Evolutionary conservation across 2,113 vertebrate species (phyloP).

Genomic region (Phylloscopus trochiloides): DNA sequence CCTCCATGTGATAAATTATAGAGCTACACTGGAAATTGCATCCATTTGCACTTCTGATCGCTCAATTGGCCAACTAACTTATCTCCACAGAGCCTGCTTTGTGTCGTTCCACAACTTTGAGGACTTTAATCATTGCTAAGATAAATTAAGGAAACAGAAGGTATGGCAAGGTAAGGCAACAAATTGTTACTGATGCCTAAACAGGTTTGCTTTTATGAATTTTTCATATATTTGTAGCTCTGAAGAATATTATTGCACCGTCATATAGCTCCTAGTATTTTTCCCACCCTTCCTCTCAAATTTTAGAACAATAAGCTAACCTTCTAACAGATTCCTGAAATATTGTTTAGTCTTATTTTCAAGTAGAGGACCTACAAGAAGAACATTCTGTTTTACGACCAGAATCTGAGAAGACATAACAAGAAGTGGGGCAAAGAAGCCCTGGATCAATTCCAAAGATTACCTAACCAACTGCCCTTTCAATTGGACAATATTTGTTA

Average conservation of each 20-base stretch:
- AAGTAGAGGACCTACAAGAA: background rate
- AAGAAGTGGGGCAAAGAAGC: background rate
- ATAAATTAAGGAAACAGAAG: background rate
- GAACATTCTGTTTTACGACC: background rate
- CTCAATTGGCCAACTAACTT: slow-evolving; percentile 6
- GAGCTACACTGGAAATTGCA: slow-evolving; percentile 2
- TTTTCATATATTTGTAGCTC: background rate
- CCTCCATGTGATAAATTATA: slow-evolving; percentile 33
- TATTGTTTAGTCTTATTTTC: background rate
- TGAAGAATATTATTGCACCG: background rate
- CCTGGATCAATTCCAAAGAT: background rate
- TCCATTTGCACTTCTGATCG: slow-evolving; percentile 30
- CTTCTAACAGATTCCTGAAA: background rate
- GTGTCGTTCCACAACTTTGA: background rate
- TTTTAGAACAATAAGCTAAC: background rate
- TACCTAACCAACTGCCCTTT: background rate
- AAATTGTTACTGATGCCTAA: background rate
- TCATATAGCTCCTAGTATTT: background rate
- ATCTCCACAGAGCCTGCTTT: background rate
- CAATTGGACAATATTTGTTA: background rate
- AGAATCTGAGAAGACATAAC: background rate
- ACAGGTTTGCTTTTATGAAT: background rate
- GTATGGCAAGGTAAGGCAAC: background rate
- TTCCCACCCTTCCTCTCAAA: background rate
- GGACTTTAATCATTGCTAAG: background rate